These are phyloP conservation scores for Tubiluchus corallicola DNA, from an alignment of 2,888 invertebrate species.

Conservation along the genomic window DNA sequence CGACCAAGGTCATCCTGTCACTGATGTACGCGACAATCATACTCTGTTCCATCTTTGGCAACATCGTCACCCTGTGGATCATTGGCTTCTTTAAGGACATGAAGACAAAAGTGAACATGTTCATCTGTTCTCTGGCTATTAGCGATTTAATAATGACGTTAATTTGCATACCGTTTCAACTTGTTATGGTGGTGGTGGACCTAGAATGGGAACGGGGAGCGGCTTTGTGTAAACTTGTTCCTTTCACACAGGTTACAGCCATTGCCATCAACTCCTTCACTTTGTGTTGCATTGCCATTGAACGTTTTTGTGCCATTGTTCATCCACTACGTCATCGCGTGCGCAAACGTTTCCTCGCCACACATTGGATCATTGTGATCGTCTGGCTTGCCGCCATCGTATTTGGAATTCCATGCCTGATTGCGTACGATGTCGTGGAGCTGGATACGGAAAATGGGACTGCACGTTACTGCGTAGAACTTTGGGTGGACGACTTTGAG, in stretches of 20 bases:
- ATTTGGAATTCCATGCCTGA: neutral
- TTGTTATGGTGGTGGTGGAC: neutral
- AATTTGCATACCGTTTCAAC: neutral
- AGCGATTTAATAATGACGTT: neutral
- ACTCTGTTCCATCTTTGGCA: neutral
- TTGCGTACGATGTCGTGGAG: neutral
- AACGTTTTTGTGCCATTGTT: neutral
- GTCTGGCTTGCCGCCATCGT: neutral
- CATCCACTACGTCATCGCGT: conserved; percentile 1
- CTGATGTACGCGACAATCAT: neutral
- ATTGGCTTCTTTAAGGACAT: neutral
- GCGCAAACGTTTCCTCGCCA: neutral
- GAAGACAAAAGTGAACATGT: neutral
- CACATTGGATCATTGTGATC: neutral
- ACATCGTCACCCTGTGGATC: neutral
- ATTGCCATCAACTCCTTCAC: neutral
- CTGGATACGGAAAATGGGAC: neutral
- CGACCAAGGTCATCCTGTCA: neutral
- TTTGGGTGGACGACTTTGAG: neutral
- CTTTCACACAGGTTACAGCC: neutral
- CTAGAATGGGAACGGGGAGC: neutral
- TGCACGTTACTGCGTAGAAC: neutral
- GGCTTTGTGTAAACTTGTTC: neutral
- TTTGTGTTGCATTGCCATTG: neutral
- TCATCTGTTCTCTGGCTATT: neutral